A percentile compares a stretch with the other conserved stretches of the same genome.
Conservation (phyloP, 2,113 vertebrate genomes). For the Lates calcarifer region DNA sequence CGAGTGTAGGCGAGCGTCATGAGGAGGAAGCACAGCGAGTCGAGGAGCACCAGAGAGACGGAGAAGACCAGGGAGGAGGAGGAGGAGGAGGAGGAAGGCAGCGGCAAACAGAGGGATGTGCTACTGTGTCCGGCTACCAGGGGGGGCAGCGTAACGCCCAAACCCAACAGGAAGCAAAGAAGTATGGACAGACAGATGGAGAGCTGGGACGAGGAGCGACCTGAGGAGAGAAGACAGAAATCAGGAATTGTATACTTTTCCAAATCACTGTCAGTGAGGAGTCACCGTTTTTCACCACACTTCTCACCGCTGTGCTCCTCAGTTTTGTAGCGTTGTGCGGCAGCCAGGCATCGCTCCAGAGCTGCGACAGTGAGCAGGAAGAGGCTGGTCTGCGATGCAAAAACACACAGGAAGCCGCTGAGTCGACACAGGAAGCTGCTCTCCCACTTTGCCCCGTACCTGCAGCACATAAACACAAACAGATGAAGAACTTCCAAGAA, state of each 20-base stretch:
- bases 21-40: constrained; percentile 91
- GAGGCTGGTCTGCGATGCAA: constrained; percentile 90
- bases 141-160: constrained; percentile 87
- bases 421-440: constrained; percentile 89
- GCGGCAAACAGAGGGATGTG: constrained; percentile 90
- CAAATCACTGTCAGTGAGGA: too few species aligned
- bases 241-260: too few species aligned
- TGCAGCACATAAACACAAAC: constrained; percentile 18
- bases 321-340: constrained; percentile 8
- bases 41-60: constrained; percentile 91
- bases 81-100: constrained; percentile 79
- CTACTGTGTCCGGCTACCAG: constrained; percentile 85
- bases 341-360: constrained; percentile 83
- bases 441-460: constrained; percentile 91
- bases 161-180: constrained; percentile 80
- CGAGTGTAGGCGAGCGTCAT: constrained; percentile 92
- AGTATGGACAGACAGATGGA: constrained; percentile 43
- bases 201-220: background rate
- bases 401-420: constrained; percentile 90
- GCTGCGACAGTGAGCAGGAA: constrained; percentile 92
- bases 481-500: background rate
- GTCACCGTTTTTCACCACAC: too few species aligned
- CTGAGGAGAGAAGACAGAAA: constrained; percentile 25
- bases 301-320: constrained; percentile 38
- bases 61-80: constrained; percentile 86